Conservation (phyloP, 2,797 vertebrate species). For the Chaenodraco wilsoni region DNA sequence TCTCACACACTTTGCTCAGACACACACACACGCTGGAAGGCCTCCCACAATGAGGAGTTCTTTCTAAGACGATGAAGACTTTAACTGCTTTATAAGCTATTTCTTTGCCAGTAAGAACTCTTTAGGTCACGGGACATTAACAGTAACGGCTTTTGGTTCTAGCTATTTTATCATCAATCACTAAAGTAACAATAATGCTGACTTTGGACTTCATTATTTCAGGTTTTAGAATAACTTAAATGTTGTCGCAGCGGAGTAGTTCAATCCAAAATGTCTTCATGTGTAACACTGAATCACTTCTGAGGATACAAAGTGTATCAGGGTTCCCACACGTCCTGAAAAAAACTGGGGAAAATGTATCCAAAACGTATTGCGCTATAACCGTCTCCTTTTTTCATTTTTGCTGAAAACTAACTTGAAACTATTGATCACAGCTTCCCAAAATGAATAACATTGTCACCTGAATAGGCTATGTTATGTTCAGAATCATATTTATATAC, state of each 20-base stretch:
- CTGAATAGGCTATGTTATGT: too few species aligned
- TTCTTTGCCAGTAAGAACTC: constrained; percentile 30
- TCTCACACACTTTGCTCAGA: constrained; percentile 77
- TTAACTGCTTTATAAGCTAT: constrained; percentile 58
- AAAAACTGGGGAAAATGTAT: too few species aligned
- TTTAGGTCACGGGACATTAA: not conserved
- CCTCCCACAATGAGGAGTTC: constrained; percentile 60
- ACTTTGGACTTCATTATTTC: constrained; percentile 9
- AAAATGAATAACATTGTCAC: too few species aligned
- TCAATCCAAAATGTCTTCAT: not conserved
- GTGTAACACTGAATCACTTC: constrained; percentile 8
- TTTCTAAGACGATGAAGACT: constrained; percentile 10
- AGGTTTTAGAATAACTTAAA: constrained; percentile 28
- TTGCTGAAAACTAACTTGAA: too few species aligned
- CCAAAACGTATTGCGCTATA: too few species aligned
- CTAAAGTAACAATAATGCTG: constrained; percentile 2
- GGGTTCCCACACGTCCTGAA: too few species aligned
- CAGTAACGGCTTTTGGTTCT: constrained; percentile 14
- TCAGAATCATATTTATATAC: too few species aligned
- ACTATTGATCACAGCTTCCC: too few species aligned
- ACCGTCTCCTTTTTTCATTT: too few species aligned
- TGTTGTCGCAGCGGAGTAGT: constrained; percentile 8
- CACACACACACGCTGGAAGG: constrained; percentile 69
- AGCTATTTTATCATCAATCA: constrained; percentile 16
- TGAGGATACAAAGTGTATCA: not conserved